These are phyloP conservation scores for Zaprionus kolodkinae DNA, from an alignment of 1,140 invertebrate species.

Conservation along the genomic window DNA sequence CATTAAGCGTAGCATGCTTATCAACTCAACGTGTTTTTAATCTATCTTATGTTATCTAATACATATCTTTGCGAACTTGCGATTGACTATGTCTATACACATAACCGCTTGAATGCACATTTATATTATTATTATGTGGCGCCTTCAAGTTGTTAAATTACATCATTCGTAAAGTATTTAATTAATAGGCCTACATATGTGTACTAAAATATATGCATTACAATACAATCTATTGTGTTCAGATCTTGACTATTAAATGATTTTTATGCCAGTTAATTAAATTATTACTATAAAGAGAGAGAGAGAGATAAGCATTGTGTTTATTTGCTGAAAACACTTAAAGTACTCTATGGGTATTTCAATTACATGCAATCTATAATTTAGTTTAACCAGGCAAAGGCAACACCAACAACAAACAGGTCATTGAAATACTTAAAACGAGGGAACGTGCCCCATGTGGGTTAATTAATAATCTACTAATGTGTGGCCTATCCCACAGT, in stretches of 20 bases:
- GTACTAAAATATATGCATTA: not conserved
- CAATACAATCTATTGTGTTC: not conserved
- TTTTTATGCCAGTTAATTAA: not conserved
- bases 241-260: conserved; percentile 1
- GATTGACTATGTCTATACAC: too few species aligned
- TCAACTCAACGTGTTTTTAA: not conserved
- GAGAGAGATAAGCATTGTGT: not conserved
- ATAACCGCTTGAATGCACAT: not conserved
- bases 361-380: conserved; percentile 2
- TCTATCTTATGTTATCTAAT: not conserved
- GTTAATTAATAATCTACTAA: conserved; percentile 30
- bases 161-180: not conserved
- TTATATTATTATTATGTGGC: not conserved
- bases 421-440: conserved; percentile 25
- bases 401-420: not conserved
- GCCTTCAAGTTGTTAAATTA: not conserved
- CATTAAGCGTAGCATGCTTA: not conserved
- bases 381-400: not conserved
- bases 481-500: not conserved
- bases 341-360: conserved; percentile 1
- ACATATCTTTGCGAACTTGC: not conserved
- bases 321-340: not conserved
- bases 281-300: not conserved
- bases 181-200: not conserved
- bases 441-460: conserved; percentile 19